Conservation (phyloP, 1,140 invertebrate genomes). For the Metopolophium dirhodum region DNA sequence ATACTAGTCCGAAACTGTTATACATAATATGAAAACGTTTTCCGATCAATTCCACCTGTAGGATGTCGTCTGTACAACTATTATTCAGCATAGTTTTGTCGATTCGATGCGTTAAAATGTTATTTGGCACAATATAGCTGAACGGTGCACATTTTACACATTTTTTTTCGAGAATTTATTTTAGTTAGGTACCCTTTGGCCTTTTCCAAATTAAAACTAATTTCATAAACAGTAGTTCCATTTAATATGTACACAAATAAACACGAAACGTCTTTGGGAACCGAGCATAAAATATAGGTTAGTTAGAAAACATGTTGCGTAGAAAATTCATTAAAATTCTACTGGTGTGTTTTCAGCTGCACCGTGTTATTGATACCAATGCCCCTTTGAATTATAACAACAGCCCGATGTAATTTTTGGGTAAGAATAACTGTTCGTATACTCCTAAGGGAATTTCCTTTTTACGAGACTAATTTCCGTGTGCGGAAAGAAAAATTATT, state of each 20-base stretch:
- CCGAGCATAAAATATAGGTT: conserved; percentile 13
- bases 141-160: not conserved
- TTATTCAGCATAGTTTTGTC: not conserved
- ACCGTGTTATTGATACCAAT: not conserved
- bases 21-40: not conserved
- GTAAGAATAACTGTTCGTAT: not conserved
- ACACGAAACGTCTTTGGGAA: not conserved
- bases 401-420: not conserved
- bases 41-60: not conserved
- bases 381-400: conserved; percentile 1
- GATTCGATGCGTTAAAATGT: not conserved
- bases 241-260: conserved; percentile 17
- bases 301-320: conserved; percentile 29
- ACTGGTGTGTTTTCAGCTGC: not conserved
- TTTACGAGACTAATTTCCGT: conserved; percentile 19
- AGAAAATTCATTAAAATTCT: conserved; percentile 38
- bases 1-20: not conserved
- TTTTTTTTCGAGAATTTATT: not conserved
- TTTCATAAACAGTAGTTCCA: not conserved
- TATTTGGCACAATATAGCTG: not conserved
- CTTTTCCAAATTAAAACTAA: not conserved
- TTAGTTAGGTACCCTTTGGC: not conserved
- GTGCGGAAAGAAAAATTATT: not conserved
- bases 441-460: not conserved
- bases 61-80: not conserved